These are phyloP conservation scores for Mimas tiliae DNA, from an alignment of 2,888 invertebrate species.

Conservation along the genomic window DNA sequence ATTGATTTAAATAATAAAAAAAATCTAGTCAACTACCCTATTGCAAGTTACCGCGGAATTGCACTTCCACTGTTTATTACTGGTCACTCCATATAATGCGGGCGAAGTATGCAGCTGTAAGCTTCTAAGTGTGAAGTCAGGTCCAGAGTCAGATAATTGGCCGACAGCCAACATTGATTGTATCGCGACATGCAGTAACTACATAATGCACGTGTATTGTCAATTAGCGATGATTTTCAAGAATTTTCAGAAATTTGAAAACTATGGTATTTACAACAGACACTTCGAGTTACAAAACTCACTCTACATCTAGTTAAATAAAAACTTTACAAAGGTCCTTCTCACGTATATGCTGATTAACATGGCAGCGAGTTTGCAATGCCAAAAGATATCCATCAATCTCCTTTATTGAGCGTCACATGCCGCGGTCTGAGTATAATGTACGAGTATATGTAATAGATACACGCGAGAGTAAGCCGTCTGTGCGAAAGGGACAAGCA, in stretches of 20 bases:
- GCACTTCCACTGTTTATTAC: neutral
- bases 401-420: constrained; percentile 9
- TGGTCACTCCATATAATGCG: neutral
- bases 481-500: constrained; percentile 46
- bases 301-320: too few species aligned
- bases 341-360: neutral
- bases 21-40: neutral
- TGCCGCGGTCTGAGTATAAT: constrained; percentile 12
- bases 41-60: neutral
- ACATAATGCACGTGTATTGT: neutral
- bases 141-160: constrained; percentile 1
- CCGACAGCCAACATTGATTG: neutral
- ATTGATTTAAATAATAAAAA: too few species aligned
- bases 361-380: neutral
- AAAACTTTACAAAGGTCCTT: too few species aligned
- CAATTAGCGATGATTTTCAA: neutral
- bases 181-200: neutral
- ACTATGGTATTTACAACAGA: neutral
- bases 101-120: neutral
- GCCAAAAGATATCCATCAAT: constrained; percentile 20
- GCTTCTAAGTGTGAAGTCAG: neutral
- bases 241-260: neutral
- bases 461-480: constrained; percentile 21
- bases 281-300: too few species aligned
- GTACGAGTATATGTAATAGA: constrained; percentile 18